A percentile compares a stretch with the other conserved stretches of the same genome.
Conservation (phyloP, 2,797 vertebrate genomes). For the Pteropus rufus region DNA sequence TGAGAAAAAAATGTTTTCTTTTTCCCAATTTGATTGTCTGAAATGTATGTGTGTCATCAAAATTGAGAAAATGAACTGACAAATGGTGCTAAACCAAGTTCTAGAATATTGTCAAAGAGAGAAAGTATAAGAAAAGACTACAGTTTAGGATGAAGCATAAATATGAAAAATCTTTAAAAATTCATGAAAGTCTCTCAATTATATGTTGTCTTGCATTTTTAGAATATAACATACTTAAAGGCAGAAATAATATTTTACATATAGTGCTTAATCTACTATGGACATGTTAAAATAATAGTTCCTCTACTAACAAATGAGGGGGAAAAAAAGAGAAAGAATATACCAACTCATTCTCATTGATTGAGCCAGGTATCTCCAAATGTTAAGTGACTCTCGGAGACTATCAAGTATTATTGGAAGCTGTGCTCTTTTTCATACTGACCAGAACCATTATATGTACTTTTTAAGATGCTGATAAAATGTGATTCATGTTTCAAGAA, state of each 20-base stretch:
- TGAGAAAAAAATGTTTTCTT: not conserved
- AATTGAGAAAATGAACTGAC: not conserved
- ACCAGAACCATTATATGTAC: not conserved
- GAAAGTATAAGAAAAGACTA: not conserved
- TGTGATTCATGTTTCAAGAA: slow-evolving; percentile 18
- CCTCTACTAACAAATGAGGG: not conserved
- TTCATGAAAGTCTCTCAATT: not conserved
- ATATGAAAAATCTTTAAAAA: not conserved
- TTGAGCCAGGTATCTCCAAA: not conserved
- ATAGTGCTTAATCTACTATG: not conserved
- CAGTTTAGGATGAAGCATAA: not conserved
- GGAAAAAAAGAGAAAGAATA: not conserved
- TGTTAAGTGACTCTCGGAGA: not conserved
- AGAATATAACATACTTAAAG: not conserved
- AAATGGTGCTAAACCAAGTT: not conserved
- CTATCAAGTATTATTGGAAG: not conserved
- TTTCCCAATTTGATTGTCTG: not conserved
- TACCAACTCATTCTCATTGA: not conserved
- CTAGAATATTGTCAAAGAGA: not conserved
- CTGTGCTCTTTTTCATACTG: not conserved
- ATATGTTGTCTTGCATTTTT: not conserved
- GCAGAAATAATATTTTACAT: not conserved
- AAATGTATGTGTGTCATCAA: not conserved
- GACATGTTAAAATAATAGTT: not conserved
- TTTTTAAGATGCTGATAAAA: not conserved